A percentile compares a stretch with the other conserved stretches of the same genome.
Conservation (phyloP, 2,113 vertebrate species). For the Nothoprocta perdicaria region DNA sequence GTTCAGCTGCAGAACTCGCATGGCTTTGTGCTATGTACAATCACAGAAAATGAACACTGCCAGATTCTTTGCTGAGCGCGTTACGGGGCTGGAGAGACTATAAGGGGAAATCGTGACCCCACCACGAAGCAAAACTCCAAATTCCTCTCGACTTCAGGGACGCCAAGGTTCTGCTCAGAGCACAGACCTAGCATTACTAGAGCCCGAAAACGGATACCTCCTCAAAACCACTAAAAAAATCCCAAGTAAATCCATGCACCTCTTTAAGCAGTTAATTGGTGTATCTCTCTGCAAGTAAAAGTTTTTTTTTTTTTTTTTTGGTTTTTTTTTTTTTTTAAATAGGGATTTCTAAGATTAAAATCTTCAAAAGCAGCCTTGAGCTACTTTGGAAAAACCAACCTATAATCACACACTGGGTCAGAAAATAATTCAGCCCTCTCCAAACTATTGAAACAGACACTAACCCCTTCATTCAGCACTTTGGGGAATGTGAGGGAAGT, state of each 20-base stretch:
- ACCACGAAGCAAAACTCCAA: slow-evolving; percentile 27
- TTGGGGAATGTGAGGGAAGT: not conserved
- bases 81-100: slow-evolving; percentile 1
- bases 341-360: not conserved
- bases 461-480: not conserved
- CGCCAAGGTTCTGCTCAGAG: slow-evolving; percentile 46
- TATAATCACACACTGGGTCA: not conserved
- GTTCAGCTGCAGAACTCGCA: not conserved
- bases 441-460: not conserved
- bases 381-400: not conserved
- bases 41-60: slow-evolving; percentile 21
- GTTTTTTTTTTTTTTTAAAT: not conserved
- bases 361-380: not conserved
- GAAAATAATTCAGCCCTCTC: not conserved
- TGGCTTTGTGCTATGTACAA: not conserved
- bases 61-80: slow-evolving; percentile 1
- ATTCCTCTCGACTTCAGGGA: slow-evolving; percentile 15
- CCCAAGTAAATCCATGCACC: slow-evolving; percentile 40
- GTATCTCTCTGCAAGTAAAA: not conserved
- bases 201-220: slow-evolving; percentile 67
- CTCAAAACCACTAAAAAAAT: slow-evolving; percentile 60
- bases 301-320: not conserved
- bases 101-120: slow-evolving; percentile 13
- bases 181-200: slow-evolving; percentile 45
- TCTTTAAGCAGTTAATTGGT: not conserved